Conservation (phyloP, 1,140 invertebrate species). For the Aethina tumida region DNA sequence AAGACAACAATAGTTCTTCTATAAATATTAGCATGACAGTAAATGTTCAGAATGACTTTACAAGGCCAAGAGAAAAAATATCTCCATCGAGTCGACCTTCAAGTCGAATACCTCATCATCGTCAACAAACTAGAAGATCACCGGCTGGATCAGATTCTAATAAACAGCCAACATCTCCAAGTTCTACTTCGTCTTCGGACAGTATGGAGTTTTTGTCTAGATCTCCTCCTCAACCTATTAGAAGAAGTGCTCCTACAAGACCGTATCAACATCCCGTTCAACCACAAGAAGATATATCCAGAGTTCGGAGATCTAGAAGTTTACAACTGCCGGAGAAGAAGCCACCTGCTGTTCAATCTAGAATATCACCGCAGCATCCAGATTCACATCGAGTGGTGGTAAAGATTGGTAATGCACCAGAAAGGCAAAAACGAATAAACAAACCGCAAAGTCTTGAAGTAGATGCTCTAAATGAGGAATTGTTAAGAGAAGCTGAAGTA, state of each 20-base stretch:
- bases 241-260: slow-evolving; percentile 26
- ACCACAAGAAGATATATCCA: slow-evolving; percentile 34
- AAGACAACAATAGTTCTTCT: slow-evolving; percentile 42
- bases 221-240: slow-evolving; percentile 31
- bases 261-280: slow-evolving; percentile 24
- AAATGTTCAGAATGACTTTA: slow-evolving; percentile 8
- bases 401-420: slow-evolving; percentile 31
- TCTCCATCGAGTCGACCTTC: slow-evolving; percentile 34
- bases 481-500: slow-evolving; percentile 42
- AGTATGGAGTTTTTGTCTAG: slow-evolving; percentile 33
- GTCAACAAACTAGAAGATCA: slow-evolving; percentile 36
- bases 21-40: slow-evolving; percentile 32
- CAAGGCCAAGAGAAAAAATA: slow-evolving; percentile 30
- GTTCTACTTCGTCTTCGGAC: slow-evolving; percentile 39
- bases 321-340: slow-evolving; percentile 46
- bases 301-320: slow-evolving; percentile 44
- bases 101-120: slow-evolving; percentile 19
- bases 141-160: slow-evolving; percentile 37
- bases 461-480: slow-evolving; percentile 38
- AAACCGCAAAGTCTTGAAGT: slow-evolving; percentile 21
- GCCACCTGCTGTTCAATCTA: slow-evolving; percentile 30
- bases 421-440: slow-evolving; percentile 6
- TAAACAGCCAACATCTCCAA: slow-evolving; percentile 37
- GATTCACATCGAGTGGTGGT: slow-evolving; percentile 37
- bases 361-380: slow-evolving; percentile 29